phyloP scores from a whole-genome alignment of 2,797 vertebrate species.

The Intellagama lesueurii region DNA sequence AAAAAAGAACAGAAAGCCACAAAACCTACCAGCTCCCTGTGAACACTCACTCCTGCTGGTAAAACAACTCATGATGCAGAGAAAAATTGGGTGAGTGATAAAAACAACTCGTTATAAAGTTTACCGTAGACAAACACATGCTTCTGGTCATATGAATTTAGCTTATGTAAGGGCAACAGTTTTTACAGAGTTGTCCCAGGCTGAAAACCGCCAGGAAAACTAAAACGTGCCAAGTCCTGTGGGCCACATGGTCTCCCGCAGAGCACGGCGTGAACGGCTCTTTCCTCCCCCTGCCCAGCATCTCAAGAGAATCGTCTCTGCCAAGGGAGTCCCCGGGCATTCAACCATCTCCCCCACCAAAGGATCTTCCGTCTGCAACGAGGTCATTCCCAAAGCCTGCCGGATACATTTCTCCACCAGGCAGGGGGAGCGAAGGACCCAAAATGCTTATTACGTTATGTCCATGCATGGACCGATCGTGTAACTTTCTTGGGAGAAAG shows the following conservation, averaged over 20 bases:
- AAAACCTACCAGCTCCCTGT: neutral
- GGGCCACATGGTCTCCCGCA: too few species aligned
- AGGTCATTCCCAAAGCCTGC: neutral
- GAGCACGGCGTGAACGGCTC: too few species aligned
- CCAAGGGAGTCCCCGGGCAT: neutral
- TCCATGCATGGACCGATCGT: neutral
- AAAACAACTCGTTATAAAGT: neutral
- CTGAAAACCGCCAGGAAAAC: too few species aligned
- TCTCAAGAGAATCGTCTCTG: neutral
- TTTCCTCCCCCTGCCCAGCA: neutral
- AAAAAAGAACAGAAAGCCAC: neutral
- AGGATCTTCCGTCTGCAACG: neutral
- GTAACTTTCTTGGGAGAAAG: too few species aligned
- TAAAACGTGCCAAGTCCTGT: too few species aligned
- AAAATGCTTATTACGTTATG: neutral
- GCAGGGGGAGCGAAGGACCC: neutral
- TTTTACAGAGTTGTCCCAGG: neutral
- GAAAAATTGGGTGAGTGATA: neutral
- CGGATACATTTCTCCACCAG: neutral
- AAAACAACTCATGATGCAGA: neutral
- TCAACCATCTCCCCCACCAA: too few species aligned
- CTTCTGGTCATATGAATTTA: neutral
- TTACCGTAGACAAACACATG: neutral
- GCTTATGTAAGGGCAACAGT: neutral
- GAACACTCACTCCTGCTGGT: neutral